Evolutionary conservation across 53 echinoderm and acorn worm species (phyloP).

Genomic region (Echinometra lucunter): DNA sequence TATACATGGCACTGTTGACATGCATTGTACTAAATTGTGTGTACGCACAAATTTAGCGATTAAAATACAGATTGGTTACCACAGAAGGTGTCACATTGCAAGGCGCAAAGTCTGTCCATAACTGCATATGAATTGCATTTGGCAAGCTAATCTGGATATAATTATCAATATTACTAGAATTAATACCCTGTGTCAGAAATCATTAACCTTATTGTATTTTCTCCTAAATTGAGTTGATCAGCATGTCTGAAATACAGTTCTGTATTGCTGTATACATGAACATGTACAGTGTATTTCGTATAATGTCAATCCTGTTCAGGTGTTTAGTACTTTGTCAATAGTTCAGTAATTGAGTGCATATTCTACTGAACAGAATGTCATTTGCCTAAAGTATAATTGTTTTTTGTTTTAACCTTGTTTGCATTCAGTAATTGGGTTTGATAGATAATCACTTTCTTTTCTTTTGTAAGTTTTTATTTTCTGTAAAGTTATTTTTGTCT

Average conservation of each 20-base stretch:
- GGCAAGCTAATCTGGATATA: slow-evolving; percentile 4
- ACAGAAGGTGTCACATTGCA: neutral
- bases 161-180: neutral
- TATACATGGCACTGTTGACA: neutral
- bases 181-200: neutral
- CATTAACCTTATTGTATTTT: neutral
- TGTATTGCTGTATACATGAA: neutral
- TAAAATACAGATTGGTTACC: neutral
- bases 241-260: neutral
- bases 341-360: neutral
- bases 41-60: neutral
- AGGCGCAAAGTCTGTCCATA: neutral
- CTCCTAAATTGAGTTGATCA: neutral
- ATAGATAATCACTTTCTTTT: neutral
- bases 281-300: neutral
- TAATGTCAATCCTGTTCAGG: too few relatives aligned
- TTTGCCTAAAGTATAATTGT: neutral
- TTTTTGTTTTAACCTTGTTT: too few relatives aligned
- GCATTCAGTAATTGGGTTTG: neutral
- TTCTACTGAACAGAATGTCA: neutral
- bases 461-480: neutral
- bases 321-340: neutral
- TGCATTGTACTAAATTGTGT: neutral
- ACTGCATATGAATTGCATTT: neutral
- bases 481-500: too few relatives aligned